A percentile compares a stretch with the other conserved stretches of the same genome.
Evolutionary conservation across 2,113 vertebrate genomes (phyloP).

Genomic region (Hirundichthys speculiger): DNA sequence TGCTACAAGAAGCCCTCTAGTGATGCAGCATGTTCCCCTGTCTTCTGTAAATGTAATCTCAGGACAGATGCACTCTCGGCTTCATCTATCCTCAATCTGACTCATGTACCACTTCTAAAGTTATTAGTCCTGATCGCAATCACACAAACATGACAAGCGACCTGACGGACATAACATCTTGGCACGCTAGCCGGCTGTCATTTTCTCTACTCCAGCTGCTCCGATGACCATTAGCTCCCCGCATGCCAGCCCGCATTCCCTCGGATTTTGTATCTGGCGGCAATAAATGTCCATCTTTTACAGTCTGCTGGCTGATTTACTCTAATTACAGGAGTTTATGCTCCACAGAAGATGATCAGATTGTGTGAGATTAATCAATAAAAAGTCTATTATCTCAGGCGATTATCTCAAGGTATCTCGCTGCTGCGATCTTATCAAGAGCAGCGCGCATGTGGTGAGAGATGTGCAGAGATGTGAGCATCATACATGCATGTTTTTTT

Average conservation of each 20-base stretch:
- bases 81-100: not conserved
- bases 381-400: slow-evolving; percentile 73
- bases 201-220: slow-evolving; percentile 58
- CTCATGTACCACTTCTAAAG: slow-evolving; percentile 9
- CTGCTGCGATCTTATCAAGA: slow-evolving; percentile 43
- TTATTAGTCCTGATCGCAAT: slow-evolving; percentile 22
- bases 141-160: slow-evolving; percentile 3
- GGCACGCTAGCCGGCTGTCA: slow-evolving; percentile 15
- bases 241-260: slow-evolving; percentile 29
- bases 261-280: slow-evolving; percentile 41
- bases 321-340: slow-evolving; percentile 65
- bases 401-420: slow-evolving; percentile 60
- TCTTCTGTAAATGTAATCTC: slow-evolving; percentile 6
- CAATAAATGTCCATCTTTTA: slow-evolving; percentile 67
- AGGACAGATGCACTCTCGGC: slow-evolving; percentile 3
- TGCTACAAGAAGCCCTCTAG: not conserved
- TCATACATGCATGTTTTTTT: slow-evolving; percentile 9
- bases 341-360: slow-evolving; percentile 64
- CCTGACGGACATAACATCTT: slow-evolving; percentile 8
- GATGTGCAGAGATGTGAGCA: slow-evolving; percentile 20
- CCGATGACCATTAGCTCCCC: slow-evolving; percentile 55
- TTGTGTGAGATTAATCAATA: slow-evolving; percentile 75
- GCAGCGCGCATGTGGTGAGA: slow-evolving; percentile 9
- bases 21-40: not conserved
- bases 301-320: slow-evolving; percentile 64